Base-by-base conservation (phyloP, 2,113 vertebrate species). In the Orientallactaga bullata region DNA sequence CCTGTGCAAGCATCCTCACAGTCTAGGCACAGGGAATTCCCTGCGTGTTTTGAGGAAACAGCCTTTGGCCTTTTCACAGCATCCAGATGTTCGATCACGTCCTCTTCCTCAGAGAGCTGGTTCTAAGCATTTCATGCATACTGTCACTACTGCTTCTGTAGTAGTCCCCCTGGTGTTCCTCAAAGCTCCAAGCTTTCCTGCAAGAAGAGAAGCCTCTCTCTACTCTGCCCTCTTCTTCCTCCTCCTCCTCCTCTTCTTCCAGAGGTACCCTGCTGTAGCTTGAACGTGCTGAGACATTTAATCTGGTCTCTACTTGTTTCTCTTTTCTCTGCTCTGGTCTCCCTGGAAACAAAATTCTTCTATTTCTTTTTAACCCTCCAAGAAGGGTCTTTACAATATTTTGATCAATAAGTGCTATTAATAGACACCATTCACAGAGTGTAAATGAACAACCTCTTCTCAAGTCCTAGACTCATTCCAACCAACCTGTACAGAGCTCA, bases 371-470 rank as follows among this genome's bases (percentile, higher is more conserved):
- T n/a, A 88, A 66, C 60, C 9, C n/a, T 15, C 12, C 28, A 3
- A 21, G 39, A 74, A 47, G 79, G 23, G 23, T 24, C 58, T 89
- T 94, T 65, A 77, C 7, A 47, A 5, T 83, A 71, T 80, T 95
- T 94, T 88, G 18, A 87, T 95, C 63, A 79, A 24, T 88, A 68
- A 80, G 32, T 89, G 61, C 76, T 86, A 47, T 77, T 61, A 83
- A 81, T 81, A 91, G 81, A 77, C 17, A 85, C 66, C 35, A 69
- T 95, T 68, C 90, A 7, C n/a, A 90, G 85, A 90, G 51, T 68
- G 55, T 7, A 81, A 92, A 92, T 95, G 86, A 90, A 47, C 68
- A 60, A 88, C 23, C 26, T 86, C 96, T 89, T 92, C 61, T 60
- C 35, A 86, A 85, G 82, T 78, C 66, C 42, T 82, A 76, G 30